These are phyloP conservation scores for Echinops telfairi DNA, from an alignment of 2,113 vertebrate species.

Conservation along the genomic window DNA sequence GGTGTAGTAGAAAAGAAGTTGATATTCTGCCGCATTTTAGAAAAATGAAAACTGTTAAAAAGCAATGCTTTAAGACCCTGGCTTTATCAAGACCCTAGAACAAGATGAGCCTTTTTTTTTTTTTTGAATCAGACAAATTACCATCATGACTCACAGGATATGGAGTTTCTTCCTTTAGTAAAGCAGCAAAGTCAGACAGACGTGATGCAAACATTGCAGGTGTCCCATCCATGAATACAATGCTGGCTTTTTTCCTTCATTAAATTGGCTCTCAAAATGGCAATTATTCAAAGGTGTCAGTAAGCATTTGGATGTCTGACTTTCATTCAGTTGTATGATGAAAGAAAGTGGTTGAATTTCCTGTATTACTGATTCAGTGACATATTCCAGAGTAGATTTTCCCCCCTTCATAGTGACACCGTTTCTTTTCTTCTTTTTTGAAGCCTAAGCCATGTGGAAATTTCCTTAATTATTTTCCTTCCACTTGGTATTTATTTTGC, in stretches of 20 bases:
- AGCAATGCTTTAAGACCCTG: not conserved
- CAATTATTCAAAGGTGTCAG: constrained; percentile 5
- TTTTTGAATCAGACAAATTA: not conserved
- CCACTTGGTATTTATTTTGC: not conserved
- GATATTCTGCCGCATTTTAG: not conserved
- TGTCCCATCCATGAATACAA: not conserved
- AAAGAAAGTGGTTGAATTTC: constrained; percentile 15
- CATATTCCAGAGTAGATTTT: not conserved
- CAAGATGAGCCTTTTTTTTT: not conserved
- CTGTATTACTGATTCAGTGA: not conserved
- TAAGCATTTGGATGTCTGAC: not conserved
- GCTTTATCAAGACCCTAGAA: not conserved
- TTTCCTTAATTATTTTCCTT: not conserved
- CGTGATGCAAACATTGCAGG: not conserved
- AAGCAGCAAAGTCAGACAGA: constrained; percentile 26
- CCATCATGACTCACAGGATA: not conserved
- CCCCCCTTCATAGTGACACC: not conserved
- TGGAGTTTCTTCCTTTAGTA: constrained; percentile 26
- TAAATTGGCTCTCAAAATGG: constrained; percentile 1
- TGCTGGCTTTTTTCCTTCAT: constrained; percentile 28
- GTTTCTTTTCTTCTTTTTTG: not conserved
- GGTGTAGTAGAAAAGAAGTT: not conserved
- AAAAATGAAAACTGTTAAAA: not conserved
- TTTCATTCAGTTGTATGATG: not conserved
- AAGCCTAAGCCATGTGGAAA: not conserved